phyloP scores from a whole-genome alignment of 1,140 invertebrate species.

The Rhizoglyphus robini region DNA sequence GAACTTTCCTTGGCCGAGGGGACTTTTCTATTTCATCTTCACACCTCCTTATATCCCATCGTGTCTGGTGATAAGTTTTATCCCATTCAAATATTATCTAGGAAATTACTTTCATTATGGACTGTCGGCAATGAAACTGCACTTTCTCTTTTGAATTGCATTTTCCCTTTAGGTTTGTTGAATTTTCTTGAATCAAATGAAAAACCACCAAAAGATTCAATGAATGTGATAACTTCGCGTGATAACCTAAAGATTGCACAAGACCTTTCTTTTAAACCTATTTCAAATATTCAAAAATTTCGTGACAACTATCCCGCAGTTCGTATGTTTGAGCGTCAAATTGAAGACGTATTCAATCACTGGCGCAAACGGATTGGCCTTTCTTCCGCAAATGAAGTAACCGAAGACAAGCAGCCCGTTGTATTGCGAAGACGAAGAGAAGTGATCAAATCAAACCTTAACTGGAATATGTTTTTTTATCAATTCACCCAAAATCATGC shows the following conservation, averaged over 20 bases:
- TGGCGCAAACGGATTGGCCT: constrained; percentile 66
- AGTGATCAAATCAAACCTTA: constrained; percentile 75
- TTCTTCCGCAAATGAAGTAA: constrained; percentile 36
- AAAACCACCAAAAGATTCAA: constrained; percentile 20
- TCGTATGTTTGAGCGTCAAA: constrained; percentile 40
- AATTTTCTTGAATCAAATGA: constrained; percentile 24
- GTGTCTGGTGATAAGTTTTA: constrained; percentile 56
- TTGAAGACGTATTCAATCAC: constrained; percentile 65
- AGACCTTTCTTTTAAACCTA: constrained; percentile 9
- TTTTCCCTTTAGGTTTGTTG: constrained; percentile 52
- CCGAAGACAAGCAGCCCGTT: constrained; percentile 46
- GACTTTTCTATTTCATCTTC: constrained; percentile 81
- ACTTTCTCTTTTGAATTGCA: constrained; percentile 68
- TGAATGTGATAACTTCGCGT: constrained; percentile 10
- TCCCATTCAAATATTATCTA: constrained; percentile 70
- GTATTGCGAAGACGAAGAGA: constrained; percentile 69
- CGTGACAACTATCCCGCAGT: constrained; percentile 25
- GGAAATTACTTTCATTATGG: constrained; percentile 96
- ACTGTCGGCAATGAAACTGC: constrained; percentile 83
- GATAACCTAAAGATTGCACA: constrained; percentile 26
- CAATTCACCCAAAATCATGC: constrained; percentile 89
- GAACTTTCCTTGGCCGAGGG: constrained; percentile 88
- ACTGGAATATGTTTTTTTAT: constrained; percentile 89
- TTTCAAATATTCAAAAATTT: constrained; percentile 26
- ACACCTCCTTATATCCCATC: constrained; percentile 74